A percentile compares a stretch with the other conserved stretches of the same genome.
These are phyloP conservation scores for Papilio dardanus DNA, from an alignment of 1,140 invertebrate genomes.

Conservation along the genomic window DNA sequence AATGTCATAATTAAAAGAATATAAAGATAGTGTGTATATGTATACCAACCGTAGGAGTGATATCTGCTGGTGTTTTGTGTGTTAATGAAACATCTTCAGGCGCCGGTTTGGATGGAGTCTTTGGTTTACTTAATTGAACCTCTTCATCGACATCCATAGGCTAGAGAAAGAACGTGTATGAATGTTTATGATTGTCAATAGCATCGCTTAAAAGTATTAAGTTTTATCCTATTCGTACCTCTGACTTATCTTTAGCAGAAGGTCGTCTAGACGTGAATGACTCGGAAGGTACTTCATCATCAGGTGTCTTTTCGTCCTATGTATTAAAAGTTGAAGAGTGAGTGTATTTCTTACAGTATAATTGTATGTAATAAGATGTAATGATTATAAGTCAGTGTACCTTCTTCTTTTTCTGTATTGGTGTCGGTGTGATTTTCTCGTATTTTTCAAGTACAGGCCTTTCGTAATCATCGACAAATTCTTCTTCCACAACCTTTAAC, in stretches of 20 bases:
- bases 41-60: constrained; percentile 75
- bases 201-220: constrained; percentile 11
- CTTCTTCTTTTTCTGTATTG: constrained; percentile 79
- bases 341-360: constrained; percentile 35
- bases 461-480: constrained; percentile 84
- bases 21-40: not conserved
- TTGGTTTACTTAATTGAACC: constrained; percentile 68
- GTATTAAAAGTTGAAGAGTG: constrained; percentile 42
- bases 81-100: constrained; percentile 76
- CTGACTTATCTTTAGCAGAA: constrained; percentile 72
- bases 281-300: constrained; percentile 67
- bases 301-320: constrained; percentile 73
- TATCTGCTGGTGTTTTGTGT: constrained; percentile 78
- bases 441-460: constrained; percentile 86
- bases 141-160: constrained; percentile 78
- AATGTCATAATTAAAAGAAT: not conserved
- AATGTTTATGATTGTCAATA: constrained; percentile 35
- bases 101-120: constrained; percentile 67
- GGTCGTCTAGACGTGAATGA: constrained; percentile 65
- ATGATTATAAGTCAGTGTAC: constrained; percentile 53
- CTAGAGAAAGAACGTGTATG: constrained; percentile 54
- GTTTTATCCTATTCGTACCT: constrained; percentile 57
- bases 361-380: constrained; percentile 35
- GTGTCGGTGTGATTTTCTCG: constrained; percentile 81
- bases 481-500: constrained; percentile 81